These are phyloP conservation scores for Himalopsyche anomala DNA, from an alignment of 2,888 invertebrate species.

Conservation along the genomic window DNA sequence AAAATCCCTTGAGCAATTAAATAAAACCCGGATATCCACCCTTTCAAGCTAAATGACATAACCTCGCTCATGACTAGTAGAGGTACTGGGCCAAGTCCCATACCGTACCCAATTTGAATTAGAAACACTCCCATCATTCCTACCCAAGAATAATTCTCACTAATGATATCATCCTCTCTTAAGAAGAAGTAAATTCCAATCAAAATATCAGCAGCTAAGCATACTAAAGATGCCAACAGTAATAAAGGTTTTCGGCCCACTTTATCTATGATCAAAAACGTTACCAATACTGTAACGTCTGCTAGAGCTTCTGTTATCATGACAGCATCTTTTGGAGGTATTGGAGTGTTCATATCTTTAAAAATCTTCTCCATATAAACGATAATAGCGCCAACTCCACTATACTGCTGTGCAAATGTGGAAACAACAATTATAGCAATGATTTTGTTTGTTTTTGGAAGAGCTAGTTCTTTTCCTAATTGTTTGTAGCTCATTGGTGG, in stretches of 20 bases:
- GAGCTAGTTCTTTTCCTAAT: conserved; percentile 56
- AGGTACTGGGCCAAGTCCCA: conserved; percentile 60
- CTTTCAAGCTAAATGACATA: conserved; percentile 62
- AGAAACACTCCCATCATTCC: conserved; percentile 61
- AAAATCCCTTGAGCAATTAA: conserved; percentile 60
- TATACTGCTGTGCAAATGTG: conserved; percentile 71
- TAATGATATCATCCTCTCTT: conserved; percentile 66
- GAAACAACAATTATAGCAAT: conserved; percentile 67
- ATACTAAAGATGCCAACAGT: conserved; percentile 70
- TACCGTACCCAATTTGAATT: conserved; percentile 60
- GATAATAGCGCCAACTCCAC: conserved; percentile 71
- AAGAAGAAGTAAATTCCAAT: conserved; percentile 70
- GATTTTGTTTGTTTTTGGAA: conserved; percentile 58
- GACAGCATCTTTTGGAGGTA: conserved; percentile 70
- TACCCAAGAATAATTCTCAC: conserved; percentile 55
- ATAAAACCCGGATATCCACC: conserved; percentile 63
- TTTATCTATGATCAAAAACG: conserved; percentile 70
- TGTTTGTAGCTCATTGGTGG: conserved; percentile 56
- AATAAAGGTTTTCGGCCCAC: conserved; percentile 71
- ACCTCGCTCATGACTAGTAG: conserved; percentile 62
- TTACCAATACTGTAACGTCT: conserved; percentile 67
- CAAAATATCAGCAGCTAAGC: conserved; percentile 69
- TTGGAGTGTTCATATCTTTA: conserved; percentile 69
- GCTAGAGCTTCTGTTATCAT: conserved; percentile 71
- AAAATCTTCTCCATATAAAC: conserved; percentile 73